Evolutionary conservation across 2,797 vertebrate genomes (phyloP), one percentile per base, ranked within the genome.

Genomic region (Eurystomus glaucurus): DNA sequence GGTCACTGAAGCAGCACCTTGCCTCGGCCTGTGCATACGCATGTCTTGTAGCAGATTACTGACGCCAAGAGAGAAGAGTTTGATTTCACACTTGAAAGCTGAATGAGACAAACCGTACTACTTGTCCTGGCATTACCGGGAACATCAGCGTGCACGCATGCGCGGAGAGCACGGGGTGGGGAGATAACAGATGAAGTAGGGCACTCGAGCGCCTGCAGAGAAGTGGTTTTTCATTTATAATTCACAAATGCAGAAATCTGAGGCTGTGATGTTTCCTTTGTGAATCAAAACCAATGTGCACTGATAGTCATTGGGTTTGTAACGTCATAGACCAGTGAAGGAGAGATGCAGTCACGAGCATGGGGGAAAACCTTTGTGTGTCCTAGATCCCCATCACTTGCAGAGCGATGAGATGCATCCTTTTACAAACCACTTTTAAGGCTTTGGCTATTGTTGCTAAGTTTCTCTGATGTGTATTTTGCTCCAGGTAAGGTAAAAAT

Each of bases 51-150:
- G 43, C 14, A 17, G 18, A 16, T 37, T 15, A 4, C 48, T n/a
- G 46, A 5, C 76, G 50, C 70, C 28, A 1, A 1, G 41, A 41
- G 26, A 31, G 29, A 41, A 9, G 3, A 60, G 37, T 57, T 75
- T 43, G 31, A 51, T 89, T 76, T 33, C 18, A 8, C 39, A 8
- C 45, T 20, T 22, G 51, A 10, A 10, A 41, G 71, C 66, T 16
- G 12, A 43, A 10, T 0, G 2, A 69, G 54, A 3, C 16, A 0
- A 14, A 1, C 78, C 0, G 0, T 20, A 28, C 11, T 18, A 6
- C 57, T 35, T 48, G 66, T n/a, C 16, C 48, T 72, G 84, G 50
- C 35, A 1, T 11, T 61, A 6, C 10, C 37, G 26, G 43, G 33
- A 37, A 4, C n/a, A 15, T 18, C 69, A 51, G 66, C 19, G 4